Evolutionary conservation across 2,797 vertebrate genomes (phyloP).

Genomic region (Darevskia mixta): DNA sequence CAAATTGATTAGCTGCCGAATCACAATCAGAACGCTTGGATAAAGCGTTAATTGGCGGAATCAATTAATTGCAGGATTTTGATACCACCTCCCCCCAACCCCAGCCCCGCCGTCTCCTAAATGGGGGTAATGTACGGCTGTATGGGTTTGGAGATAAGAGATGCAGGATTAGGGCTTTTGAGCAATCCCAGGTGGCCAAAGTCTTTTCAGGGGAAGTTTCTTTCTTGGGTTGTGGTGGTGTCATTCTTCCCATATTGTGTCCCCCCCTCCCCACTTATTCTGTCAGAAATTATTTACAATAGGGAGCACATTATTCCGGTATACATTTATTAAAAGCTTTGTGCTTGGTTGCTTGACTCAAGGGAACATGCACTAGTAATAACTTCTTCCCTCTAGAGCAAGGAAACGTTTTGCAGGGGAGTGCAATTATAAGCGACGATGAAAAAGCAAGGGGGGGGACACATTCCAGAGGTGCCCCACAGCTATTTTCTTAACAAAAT

Average conservation of each 20-base stretch:
- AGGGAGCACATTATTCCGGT: slow-evolving; percentile 42
- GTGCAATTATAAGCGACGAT: slow-evolving; percentile 37
- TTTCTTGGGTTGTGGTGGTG: slow-evolving; percentile 29
- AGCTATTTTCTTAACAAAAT: not conserved
- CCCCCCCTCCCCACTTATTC: not conserved
- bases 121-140: slow-evolving; percentile 47
- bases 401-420: slow-evolving; percentile 24
- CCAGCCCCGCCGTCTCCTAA: slow-evolving; percentile 44
- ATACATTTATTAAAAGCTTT: slow-evolving; percentile 41
- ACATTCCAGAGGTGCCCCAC: rapidly evolving
- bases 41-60: slow-evolving; percentile 76
- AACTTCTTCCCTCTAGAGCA: not conserved
- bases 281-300: slow-evolving; percentile 20
- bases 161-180: slow-evolving; percentile 36
- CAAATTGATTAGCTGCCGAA: slow-evolving; percentile 76
- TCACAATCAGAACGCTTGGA: slow-evolving; percentile 72
- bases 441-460: not conserved
- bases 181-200: slow-evolving; percentile 33
- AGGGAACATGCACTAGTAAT: not conserved
- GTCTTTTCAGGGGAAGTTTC: slow-evolving; percentile 33
- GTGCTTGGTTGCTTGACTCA: not conserved
- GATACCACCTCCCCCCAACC: slow-evolving; percentile 42
- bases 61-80: slow-evolving; percentile 75
- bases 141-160: slow-evolving; percentile 64
- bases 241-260: slow-evolving; percentile 39